Conservation (phyloP, 2,888 invertebrate genomes). For the Sthenelais limicola region DNA sequence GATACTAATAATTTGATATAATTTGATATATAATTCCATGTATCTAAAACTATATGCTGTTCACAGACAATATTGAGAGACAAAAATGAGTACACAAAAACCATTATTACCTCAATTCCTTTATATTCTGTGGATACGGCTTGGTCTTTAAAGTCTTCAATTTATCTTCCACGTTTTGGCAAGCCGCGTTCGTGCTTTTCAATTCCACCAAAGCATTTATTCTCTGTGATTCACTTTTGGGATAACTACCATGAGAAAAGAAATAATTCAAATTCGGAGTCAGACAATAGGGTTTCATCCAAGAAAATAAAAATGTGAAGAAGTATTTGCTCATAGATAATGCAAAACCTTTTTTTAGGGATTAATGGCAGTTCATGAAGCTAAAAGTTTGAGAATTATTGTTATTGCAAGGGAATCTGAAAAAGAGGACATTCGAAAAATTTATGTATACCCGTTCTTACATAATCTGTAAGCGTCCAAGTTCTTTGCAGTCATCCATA, state of each 20-base stretch:
- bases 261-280: not conserved
- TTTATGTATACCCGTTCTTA: slow-evolving; percentile 52
- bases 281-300: too few relatives aligned
- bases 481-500: slow-evolving; percentile 63
- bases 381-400: not conserved
- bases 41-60: too few relatives aligned
- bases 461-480: slow-evolving; percentile 62
- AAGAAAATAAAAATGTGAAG: too few relatives aligned
- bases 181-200: slow-evolving; percentile 54
- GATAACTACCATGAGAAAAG: slow-evolving; percentile 54
- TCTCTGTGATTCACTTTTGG: slow-evolving; percentile 58
- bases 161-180: slow-evolving; percentile 45
- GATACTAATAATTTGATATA: too few relatives aligned
- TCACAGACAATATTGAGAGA: too few relatives aligned
- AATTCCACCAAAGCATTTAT: slow-evolving; percentile 59
- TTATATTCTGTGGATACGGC: slow-evolving; percentile 45
- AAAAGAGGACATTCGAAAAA: not conserved
- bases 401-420: not conserved
- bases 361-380: not conserved
- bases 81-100: too few relatives aligned
- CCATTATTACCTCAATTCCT: slow-evolving; percentile 41
- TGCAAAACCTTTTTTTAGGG: not conserved
- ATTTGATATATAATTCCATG: too few relatives aligned
- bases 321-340: too few relatives aligned
- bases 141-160: slow-evolving; percentile 38